These are phyloP conservation scores for Manacus vitellinus DNA, from an alignment of 2,113 vertebrate genomes.

Conservation along the genomic window DNA sequence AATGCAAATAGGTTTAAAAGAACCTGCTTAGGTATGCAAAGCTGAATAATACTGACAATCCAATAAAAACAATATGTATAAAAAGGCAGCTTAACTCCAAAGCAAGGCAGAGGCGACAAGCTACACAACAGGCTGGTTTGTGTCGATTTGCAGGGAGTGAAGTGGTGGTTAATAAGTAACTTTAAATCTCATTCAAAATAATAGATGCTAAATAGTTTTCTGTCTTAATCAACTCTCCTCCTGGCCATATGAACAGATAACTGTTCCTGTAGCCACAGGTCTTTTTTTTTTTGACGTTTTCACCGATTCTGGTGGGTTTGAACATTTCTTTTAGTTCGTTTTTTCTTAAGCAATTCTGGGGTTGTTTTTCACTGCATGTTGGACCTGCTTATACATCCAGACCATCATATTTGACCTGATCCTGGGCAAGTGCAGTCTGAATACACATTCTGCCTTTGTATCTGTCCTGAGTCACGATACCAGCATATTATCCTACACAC, in stretches of 20 bases:
- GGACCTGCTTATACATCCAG: neutral
- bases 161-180: neutral
- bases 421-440: neutral
- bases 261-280: neutral
- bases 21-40: slow-evolving; percentile 15
- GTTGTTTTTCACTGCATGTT: neutral
- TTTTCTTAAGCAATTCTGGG: neutral
- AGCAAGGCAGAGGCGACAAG: neutral
- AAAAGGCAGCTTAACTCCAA: neutral
- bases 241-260: rapidly evolving
- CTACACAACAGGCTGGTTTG: neutral
- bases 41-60: neutral
- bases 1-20: slow-evolving; percentile 30
- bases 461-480: neutral
- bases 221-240: neutral
- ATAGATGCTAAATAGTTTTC: neutral
- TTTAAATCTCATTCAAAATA: neutral
- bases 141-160: neutral
- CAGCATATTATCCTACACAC: neutral
- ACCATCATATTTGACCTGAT: neutral
- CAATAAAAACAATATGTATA: neutral
- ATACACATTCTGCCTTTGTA: neutral
- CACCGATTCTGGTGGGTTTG: neutral
- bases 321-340: neutral
- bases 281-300: neutral